A percentile compares a stretch with the other conserved stretches of the same genome.
phyloP scores from a whole-genome alignment of 1,140 invertebrate genomes.

The Trichonephila clavipes region DNA sequence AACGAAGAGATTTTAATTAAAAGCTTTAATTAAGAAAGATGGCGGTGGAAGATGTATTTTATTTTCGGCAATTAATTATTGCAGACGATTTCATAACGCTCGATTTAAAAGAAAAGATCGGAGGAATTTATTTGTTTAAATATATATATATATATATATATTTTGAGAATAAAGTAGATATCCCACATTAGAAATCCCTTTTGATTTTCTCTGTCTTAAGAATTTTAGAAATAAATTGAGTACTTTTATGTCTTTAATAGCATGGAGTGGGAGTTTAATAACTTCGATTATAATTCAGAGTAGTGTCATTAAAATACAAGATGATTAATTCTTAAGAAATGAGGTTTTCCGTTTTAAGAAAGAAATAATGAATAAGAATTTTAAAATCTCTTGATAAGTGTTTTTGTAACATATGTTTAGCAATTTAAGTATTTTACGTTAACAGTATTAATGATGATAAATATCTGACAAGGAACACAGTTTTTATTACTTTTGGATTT shows the following conservation, averaged over 20 bases:
- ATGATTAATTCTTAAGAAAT: too few species aligned
- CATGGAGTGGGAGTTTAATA: background rate
- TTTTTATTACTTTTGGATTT: too few species aligned
- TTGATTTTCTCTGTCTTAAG: background rate
- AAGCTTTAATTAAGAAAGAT: conserved; percentile 20
- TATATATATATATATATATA: too few species aligned
- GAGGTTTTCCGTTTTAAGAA: too few species aligned
- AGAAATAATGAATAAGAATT: too few species aligned
- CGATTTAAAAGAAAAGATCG: background rate
- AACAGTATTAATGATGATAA: too few species aligned
- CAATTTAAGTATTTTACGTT: too few species aligned
- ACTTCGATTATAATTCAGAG: too few species aligned
- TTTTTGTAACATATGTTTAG: too few species aligned
- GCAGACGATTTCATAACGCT: conserved; percentile 3
- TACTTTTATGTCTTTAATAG: background rate
- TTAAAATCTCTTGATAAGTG: too few species aligned
- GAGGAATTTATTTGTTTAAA: background rate
- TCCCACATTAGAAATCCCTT: background rate
- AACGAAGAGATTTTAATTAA: conserved; percentile 38
- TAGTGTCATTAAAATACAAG: too few species aligned
- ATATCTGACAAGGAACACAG: too few species aligned
- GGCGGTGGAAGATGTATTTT: background rate
- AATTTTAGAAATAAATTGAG: background rate
- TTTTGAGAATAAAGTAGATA: background rate
- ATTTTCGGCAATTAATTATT: conserved; percentile 23